A percentile compares a stretch with the other conserved stretches of the same genome.
phyloP scores from a whole-genome alignment of 2,888 invertebrate species.

The Sarcophaga caerulescens region DNA sequence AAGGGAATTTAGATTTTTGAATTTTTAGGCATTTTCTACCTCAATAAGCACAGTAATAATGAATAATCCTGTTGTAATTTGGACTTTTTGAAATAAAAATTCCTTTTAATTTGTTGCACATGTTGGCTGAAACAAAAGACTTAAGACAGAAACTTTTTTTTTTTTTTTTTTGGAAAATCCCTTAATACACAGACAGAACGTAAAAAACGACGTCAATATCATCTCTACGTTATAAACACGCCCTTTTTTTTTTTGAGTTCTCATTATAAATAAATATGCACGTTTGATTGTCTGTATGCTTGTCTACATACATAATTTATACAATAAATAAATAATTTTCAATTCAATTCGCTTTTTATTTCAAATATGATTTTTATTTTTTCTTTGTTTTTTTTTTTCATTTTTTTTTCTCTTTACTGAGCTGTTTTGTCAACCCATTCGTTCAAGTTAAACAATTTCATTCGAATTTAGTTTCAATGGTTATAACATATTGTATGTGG shows the following conservation, averaged over 20 bases:
- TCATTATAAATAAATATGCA: constrained; percentile 15
- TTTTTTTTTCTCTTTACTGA: not conserved
- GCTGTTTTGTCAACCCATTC: constrained; percentile 48
- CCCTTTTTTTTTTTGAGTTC: constrained; percentile 29
- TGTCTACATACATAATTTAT: constrained; percentile 51
- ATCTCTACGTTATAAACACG: constrained; percentile 23
- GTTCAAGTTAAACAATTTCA: constrained; percentile 4
- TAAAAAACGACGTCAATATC: not conserved
- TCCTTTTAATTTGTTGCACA: not conserved
- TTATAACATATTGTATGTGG: too few species aligned
- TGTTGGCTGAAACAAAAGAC: constrained; percentile 40
- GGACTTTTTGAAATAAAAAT: too few species aligned
- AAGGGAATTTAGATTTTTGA: too few species aligned
- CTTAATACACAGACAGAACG: not conserved
- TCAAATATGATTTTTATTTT: not conserved
- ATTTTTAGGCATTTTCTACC: too few species aligned
- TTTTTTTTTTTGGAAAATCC: constrained; percentile 40
- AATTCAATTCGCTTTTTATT: constrained; percentile 10
- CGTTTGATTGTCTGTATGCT: constrained; percentile 9
- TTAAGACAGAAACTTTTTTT: constrained; percentile 35
- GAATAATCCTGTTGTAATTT: too few species aligned
- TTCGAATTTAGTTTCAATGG: not conserved
- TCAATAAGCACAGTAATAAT: not conserved
- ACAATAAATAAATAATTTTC: constrained; percentile 37
- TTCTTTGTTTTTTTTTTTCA: too few species aligned